Conservation (phyloP, 2,797 vertebrate genomes). For the Pseudomugil gertrudae region DNA sequence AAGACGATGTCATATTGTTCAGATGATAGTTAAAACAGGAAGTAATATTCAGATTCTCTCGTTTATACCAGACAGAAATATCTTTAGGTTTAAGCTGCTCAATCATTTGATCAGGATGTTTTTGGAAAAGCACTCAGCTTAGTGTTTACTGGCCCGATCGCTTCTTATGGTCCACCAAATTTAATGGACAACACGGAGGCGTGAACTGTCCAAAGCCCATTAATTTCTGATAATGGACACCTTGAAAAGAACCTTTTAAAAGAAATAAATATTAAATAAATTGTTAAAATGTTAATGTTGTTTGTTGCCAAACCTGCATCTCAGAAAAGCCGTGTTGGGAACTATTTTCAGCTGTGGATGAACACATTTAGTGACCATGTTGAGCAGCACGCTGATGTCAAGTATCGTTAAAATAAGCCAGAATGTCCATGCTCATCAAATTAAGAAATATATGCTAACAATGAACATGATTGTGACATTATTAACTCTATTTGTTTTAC, state of each 20-base stretch:
- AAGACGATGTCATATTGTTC: slow-evolving; percentile 1
- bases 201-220: no score
- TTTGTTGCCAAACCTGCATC: no score
- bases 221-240: no score
- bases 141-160: slow-evolving; percentile 2
- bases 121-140: neutral
- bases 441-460: neutral
- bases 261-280: no score
- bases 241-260: no score
- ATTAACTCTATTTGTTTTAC: neutral
- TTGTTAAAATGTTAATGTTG: no score
- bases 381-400: neutral
- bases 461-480: neutral
- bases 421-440: neutral
- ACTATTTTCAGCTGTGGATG: slow-evolving; percentile 24
- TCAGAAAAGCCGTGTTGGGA: slow-evolving; percentile 4
- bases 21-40: slow-evolving; percentile 22
- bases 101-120: neutral
- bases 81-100: neutral
- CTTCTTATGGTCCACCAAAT: slow-evolving; percentile 14
- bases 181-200: no score
- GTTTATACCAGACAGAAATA: slow-evolving; percentile 1
- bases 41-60: slow-evolving; percentile 7
- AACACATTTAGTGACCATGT: slow-evolving; percentile 15
- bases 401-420: neutral